Base-by-base conservation (phyloP, 2,888 invertebrate genomes). In the Smittia aterrima region DNA sequence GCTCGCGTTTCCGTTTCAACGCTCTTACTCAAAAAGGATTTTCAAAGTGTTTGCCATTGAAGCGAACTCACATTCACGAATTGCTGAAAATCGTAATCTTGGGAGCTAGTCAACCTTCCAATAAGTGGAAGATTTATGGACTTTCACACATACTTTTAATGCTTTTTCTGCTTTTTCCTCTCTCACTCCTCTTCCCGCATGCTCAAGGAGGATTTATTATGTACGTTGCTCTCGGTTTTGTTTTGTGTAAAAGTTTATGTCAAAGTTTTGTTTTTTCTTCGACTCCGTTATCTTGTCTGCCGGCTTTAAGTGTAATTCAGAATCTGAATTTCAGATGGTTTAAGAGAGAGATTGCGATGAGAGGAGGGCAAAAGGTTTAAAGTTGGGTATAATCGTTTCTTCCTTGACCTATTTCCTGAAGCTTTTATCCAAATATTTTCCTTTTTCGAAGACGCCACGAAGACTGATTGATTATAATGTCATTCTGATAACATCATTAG, bases 121-220 rank as follows among this genome's bases (percentile, higher is more conserved):
- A 72, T 72, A 72, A 72, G 27, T 72, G 72, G 58, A 18, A 72
- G 72, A 72, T 72, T 72, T 72, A 72, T 72, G 72, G 72, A 72
- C 58, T 72, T 64, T 72, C 58, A 72, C 72, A 72, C 72, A 64
- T 24, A n/a, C 25, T 64, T 64, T 64, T 64, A 64, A 64, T 64
- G 64, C 16, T 64, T 64, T 64, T 64, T 58, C 58, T 54, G n/a
- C 11, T 22, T 66, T 24, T 62, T 38, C 11, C 41, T n/a, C 25
- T 54, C 13, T 16, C 66, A 4, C n/a, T 27, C 25, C 32, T 66
- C 62, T 62, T 24, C 4, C 24, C 66, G 22, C 62, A 72, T 72
- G 72, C 72, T 58, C 58, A 62, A 54, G 53, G 20, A 72, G n/a
- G n/a, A 72, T 72, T 72, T 72, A 72, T n/a, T n/a, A n/a, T 68